A percentile compares a stretch with the other conserved stretches of the same genome.
These are phyloP conservation scores for Mugil cephalus DNA, from an alignment of 2,113 vertebrate species.

Conservation along the genomic window DNA sequence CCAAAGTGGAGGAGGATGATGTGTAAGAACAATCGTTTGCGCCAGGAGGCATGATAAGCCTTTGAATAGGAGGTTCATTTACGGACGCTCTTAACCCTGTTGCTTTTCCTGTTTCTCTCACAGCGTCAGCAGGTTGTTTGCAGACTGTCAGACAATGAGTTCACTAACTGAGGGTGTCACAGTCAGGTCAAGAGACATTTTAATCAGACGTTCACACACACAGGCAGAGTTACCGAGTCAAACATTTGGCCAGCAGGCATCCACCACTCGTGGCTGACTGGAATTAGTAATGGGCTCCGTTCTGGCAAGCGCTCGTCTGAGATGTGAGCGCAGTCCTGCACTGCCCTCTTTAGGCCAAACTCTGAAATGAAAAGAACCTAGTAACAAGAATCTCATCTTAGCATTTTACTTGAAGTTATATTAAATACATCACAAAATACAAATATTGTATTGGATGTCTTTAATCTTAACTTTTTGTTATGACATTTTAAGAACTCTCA, in stretches of 20 bases:
- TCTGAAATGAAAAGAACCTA: background rate
- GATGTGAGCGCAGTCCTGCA: conserved; percentile 27
- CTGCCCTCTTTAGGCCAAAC: conserved; percentile 57
- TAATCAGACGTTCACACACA: conserved; percentile 62
- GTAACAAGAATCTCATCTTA: too few relatives aligned
- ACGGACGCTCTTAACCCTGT: conserved; percentile 58
- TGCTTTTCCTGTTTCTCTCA: conserved; percentile 46
- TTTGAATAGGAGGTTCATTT: conserved; percentile 66
- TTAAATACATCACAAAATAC: too few relatives aligned
- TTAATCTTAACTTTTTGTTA: too few relatives aligned
- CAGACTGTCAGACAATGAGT: conserved; percentile 60
- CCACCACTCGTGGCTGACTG: conserved; percentile 33
- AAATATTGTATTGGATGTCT: too few relatives aligned
- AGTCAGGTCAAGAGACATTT: conserved; percentile 69
- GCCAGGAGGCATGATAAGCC: conserved; percentile 66
- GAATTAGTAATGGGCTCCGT: conserved; percentile 37
- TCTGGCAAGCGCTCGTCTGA: background rate
- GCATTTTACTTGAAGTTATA: too few relatives aligned
- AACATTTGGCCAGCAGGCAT: conserved; percentile 56
- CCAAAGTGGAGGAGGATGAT: conserved; percentile 67
- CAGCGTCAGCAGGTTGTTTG: conserved; percentile 61
- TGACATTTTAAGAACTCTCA: too few relatives aligned
- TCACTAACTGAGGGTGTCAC: conserved; percentile 50
- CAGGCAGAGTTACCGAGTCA: conserved; percentile 46
- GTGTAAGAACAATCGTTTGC: conserved; percentile 69